Conservation (phyloP, 2,888 invertebrate genomes). For the Auanema sp. region DNA sequence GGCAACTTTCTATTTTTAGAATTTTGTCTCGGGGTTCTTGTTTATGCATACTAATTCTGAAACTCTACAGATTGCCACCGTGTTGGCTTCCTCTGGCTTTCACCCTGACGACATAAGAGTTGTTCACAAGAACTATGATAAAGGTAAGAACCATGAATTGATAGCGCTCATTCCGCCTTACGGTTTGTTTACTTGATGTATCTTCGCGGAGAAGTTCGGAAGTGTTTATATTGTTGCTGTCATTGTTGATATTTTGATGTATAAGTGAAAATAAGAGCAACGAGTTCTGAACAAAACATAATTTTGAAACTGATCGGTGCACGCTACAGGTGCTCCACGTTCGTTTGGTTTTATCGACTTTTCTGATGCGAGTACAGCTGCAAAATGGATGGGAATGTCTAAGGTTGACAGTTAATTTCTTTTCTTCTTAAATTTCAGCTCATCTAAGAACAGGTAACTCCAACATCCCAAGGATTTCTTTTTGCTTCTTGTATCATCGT, state of each 20-base stretch:
- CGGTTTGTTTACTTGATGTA: background rate
- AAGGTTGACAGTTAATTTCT: constrained; percentile 70
- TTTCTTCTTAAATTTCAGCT: constrained; percentile 7
- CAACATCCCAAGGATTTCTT: background rate
- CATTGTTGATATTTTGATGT: background rate
- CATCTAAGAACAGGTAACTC: background rate
- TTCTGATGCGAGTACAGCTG: constrained; percentile 82
- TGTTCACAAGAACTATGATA: constrained; percentile 20
- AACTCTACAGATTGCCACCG: constrained; percentile 29
- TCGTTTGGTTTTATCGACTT: constrained; percentile 93
- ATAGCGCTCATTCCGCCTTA: background rate
- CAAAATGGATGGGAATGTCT: constrained; percentile 87
- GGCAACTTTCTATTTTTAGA: background rate
- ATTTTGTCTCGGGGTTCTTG: background rate
- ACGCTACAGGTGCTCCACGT: constrained; percentile 75
- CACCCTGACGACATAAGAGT: constrained; percentile 37
- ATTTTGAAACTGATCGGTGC: background rate
- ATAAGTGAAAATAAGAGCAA: background rate
- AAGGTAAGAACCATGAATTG: too few relatives aligned
- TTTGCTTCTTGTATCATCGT: background rate
- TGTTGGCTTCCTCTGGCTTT: constrained; percentile 34
- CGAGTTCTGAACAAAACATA: too few relatives aligned
- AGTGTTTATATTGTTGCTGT: too few relatives aligned
- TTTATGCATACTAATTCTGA: background rate
- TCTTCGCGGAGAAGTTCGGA: too few relatives aligned